phyloP scores from a whole-genome alignment of 1,140 invertebrate species.

The Aporrectodea caliginosa region DNA sequence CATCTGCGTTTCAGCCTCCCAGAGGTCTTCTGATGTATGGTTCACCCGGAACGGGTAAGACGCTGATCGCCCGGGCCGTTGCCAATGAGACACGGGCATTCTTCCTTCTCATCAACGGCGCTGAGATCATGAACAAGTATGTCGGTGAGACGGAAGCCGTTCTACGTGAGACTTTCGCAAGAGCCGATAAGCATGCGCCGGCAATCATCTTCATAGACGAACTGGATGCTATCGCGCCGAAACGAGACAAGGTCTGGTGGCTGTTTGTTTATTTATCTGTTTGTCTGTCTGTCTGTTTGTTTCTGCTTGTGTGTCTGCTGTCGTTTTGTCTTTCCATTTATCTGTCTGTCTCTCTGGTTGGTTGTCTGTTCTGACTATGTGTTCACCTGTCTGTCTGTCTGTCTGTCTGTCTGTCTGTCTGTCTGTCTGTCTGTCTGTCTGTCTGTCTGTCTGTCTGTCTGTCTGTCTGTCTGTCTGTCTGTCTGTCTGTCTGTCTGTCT shows the following conservation, averaged over 20 bases:
- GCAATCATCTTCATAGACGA: conserved; percentile 99
- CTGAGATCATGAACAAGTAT: conserved; percentile 99
- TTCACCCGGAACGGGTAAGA: conserved; percentile 93
- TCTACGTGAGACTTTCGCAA: conserved; percentile 87
- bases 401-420: too few relatives aligned
- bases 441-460: too few relatives aligned
- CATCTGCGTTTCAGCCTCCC: too few relatives aligned
- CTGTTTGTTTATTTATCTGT: too few relatives aligned
- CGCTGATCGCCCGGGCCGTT: conserved; percentile 94
- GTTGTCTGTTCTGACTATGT: too few relatives aligned
- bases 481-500: too few relatives aligned
- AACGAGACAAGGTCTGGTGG: conserved; percentile 99
- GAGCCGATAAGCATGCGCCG: conserved; percentile 97
- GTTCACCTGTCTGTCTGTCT: too few relatives aligned
- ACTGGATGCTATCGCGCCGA: conserved; percentile 98
- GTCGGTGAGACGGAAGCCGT: conserved; percentile 98
- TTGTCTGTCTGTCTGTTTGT: too few relatives aligned
- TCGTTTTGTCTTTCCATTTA: background rate
- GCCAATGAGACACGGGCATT: conserved; percentile 99
- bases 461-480: too few relatives aligned
- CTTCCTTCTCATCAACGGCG: conserved; percentile 98
- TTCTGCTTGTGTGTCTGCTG: too few relatives aligned
- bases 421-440: too few relatives aligned
- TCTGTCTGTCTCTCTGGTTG: background rate
- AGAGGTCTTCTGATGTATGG: conserved; percentile 90